These are phyloP conservation scores for Aricia artaxerxes DNA, from an alignment of 2,888 invertebrate species.

Conservation along the genomic window DNA sequence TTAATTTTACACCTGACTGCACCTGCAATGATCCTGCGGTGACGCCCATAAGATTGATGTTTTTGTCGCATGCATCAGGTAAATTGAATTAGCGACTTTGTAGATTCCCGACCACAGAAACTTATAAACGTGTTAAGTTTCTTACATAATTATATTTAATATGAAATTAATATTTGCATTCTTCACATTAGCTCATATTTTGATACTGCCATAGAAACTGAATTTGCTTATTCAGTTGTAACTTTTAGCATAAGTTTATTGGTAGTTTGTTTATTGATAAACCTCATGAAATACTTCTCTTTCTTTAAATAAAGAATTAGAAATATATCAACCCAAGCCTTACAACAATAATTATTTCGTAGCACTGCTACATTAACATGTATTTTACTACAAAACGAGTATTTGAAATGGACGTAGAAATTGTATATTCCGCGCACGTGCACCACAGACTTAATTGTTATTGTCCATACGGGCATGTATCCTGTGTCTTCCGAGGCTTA, in stretches of 20 bases:
- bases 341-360: background rate
- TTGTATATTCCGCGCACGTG: conserved; percentile 16
- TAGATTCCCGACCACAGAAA: background rate
- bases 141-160: background rate
- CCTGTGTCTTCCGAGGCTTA: conserved; percentile 28
- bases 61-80: conserved; percentile 13
- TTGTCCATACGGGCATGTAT: conserved; percentile 27
- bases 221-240: background rate
- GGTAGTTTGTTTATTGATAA: background rate
- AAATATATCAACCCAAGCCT: background rate
- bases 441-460: conserved; percentile 27
- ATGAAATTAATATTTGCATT: background rate
- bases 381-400: background rate
- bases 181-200: too few relatives aligned
- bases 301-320: background rate
- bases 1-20: conserved; percentile 65
- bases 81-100: conserved; percentile 22
- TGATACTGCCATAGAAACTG: too few relatives aligned
- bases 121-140: background rate
- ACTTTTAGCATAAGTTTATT: background rate
- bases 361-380: background rate
- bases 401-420: conserved; percentile 7
- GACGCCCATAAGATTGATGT: conserved; percentile 16
- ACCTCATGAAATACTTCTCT: background rate
- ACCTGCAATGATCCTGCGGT: conserved; percentile 35